Percentiles rank a stretch among this genome's conserved stretches.
These are phyloP conservation scores for Drosophila austrosaltans DNA, from an alignment of 2,888 invertebrate genomes.

Conservation along the genomic window DNA sequence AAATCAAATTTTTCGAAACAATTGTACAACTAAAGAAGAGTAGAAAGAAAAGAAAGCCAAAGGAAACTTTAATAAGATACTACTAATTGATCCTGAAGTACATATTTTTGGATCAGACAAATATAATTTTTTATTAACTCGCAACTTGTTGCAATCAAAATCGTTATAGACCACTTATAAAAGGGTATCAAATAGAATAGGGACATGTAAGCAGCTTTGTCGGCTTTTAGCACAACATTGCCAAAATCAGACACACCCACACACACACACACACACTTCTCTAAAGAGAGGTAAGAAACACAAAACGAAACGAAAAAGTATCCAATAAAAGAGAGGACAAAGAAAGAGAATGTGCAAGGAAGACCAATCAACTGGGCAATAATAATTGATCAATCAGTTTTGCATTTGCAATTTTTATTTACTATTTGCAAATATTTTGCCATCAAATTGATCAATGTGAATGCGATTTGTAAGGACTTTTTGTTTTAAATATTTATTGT, in stretches of 20 bases:
- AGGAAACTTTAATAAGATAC: too few relatives aligned
- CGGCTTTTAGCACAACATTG: slow-evolving; percentile 65
- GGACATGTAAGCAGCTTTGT: slow-evolving; percentile 73
- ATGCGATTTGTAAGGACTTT: not conserved
- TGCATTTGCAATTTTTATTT: slow-evolving; percentile 11
- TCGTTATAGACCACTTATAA: not conserved
- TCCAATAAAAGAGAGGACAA: too few relatives aligned
- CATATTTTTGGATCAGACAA: too few relatives aligned
- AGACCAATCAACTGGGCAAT: slow-evolving; percentile 9
- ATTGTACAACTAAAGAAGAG: too few relatives aligned
- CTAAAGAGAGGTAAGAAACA: not conserved
- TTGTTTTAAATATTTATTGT: slow-evolving; percentile 5
- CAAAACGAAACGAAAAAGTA: too few relatives aligned
- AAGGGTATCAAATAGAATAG: not conserved
- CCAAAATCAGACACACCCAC: slow-evolving; percentile 50
- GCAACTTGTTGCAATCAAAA: not conserved
- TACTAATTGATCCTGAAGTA: too few relatives aligned
- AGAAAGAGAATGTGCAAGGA: too few relatives aligned
- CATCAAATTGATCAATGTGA: slow-evolving; percentile 1
- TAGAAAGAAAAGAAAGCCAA: too few relatives aligned
- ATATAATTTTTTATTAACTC: too few relatives aligned
- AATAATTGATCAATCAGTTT: slow-evolving; percentile 7
- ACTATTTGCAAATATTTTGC: slow-evolving; percentile 8
- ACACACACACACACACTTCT: too few relatives aligned
- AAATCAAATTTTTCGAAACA: too few relatives aligned